Conservation (phyloP, 1,140 invertebrate species). For the Calosoma granatense region DNA sequence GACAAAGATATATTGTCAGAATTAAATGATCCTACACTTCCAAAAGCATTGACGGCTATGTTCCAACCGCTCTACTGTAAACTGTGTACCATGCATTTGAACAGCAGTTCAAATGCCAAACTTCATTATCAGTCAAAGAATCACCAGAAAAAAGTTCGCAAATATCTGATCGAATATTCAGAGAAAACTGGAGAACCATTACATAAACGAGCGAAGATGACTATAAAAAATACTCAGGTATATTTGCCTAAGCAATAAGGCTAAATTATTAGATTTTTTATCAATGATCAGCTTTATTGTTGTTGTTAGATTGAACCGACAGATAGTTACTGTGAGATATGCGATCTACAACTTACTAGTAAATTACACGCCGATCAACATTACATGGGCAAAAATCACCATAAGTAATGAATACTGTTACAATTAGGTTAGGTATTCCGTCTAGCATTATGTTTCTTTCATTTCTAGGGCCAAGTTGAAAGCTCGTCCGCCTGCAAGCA, state of each 20-base stretch:
- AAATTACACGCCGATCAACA: constrained; percentile 37
- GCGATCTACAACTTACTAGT: constrained; percentile 36
- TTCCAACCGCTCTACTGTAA: constrained; percentile 36
- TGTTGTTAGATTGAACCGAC: constrained; percentile 18
- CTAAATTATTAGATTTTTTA: background rate
- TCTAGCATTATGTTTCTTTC: constrained; percentile 6
- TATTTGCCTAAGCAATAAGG: background rate
- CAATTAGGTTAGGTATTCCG: constrained; percentile 3
- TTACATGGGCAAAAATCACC: constrained; percentile 37
- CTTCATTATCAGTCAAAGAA: constrained; percentile 38
- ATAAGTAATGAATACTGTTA: constrained; percentile 21
- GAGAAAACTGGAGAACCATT: constrained; percentile 27
- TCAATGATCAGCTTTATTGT: background rate
- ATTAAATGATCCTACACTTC: constrained; percentile 23
- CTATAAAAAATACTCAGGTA: background rate
- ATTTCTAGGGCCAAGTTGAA: constrained; percentile 24
- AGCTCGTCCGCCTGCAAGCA: constrained; percentile 28
- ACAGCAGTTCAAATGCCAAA: constrained; percentile 33
- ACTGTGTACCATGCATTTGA: constrained; percentile 33
- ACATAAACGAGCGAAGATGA: constrained; percentile 22
- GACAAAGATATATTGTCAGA: background rate
- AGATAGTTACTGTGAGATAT: constrained; percentile 34
- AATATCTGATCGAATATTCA: constrained; percentile 31
- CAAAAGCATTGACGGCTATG: constrained; percentile 33
- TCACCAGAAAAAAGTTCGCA: constrained; percentile 36